Base-by-base conservation (phyloP, 1,140 invertebrate genomes). In the Hycleus cichorii region DNA sequence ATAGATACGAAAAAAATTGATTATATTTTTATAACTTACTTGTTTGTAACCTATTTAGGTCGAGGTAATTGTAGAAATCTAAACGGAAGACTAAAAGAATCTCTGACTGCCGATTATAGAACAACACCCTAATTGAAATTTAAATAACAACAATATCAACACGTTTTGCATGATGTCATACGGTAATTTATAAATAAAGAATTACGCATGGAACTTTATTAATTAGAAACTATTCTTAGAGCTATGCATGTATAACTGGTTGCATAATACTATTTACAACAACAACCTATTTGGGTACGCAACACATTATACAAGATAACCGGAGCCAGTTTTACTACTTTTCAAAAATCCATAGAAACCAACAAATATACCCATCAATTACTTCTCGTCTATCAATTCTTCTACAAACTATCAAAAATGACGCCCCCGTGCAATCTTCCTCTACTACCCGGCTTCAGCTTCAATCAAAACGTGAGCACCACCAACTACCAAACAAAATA, bases 401-500 rank as follows among this genome's bases (percentile, higher is more conserved):
- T 39, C 6, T 39, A 39, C 6, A 42, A 42, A 3, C 4, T 5
- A 42, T 10, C 2, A 42, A 42, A 3, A 42, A 55, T 61, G 59
- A 24, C 47, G 18, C 12, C 39, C 53, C 10, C 48, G 39, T 53
- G 58, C 67, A 50, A 64, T 57, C 62, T 81, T 43, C 80, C 80
- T 2, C 71, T 74, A 57, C 65, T 81, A 25, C 80, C 80, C 6
- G 80, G 79, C 12, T 80, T 73, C 58, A 76, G 67, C 46, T 76
- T 78, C 50, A 70, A 80, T 67, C 61, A 65, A 11, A 77, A 76
- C 51, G 80, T 80, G 73, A 42, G 40, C 11, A 42, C 9, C 72
- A 72, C 63, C 24, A 49, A 47, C 27, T 9, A n/a, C 62, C 1
- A 46, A 49, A 49, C 11, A 1, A 25, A 25, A 48, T 45, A 58